phyloP scores from a whole-genome alignment of 2,888 invertebrate species.

The Sphinx pinastri region DNA sequence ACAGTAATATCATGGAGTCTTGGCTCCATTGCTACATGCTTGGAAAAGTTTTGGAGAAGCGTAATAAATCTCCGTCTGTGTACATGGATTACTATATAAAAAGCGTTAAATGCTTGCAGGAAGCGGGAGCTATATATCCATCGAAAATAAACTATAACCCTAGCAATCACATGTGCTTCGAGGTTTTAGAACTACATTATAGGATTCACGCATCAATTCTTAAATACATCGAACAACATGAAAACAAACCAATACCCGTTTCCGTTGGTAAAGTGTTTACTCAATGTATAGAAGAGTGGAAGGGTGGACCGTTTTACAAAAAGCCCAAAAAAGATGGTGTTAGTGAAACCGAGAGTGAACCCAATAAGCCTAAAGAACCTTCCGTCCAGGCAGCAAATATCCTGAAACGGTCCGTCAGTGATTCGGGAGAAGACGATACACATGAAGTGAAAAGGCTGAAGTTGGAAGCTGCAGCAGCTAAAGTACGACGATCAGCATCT shows the following conservation, averaged over 20 bases:
- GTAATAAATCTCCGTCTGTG: conserved; percentile 87
- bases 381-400: conserved; percentile 74
- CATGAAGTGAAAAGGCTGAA: conserved; percentile 71
- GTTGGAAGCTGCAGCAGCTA: conserved; percentile 73
- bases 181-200: conserved; percentile 93
- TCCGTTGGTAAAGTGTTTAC: conserved; percentile 85
- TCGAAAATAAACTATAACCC: conserved; percentile 93
- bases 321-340: conserved; percentile 62
- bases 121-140: conserved; percentile 93
- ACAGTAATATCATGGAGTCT: conserved; percentile 81
- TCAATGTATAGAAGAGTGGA: conserved; percentile 81
- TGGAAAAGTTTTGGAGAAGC: conserved; percentile 97
- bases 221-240: conserved; percentile 92
- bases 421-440: conserved; percentile 75
- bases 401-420: conserved; percentile 76
- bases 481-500: conserved; percentile 74
- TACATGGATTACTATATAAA: conserved; percentile 92
- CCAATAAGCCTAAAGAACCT: conserved; percentile 53
- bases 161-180: conserved; percentile 92
- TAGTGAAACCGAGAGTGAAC: conserved; percentile 52
- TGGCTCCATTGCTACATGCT: conserved; percentile 98
- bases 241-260: conserved; percentile 86
- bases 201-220: conserved; percentile 95
- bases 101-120: conserved; percentile 90
- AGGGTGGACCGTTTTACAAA: conserved; percentile 70